Evolutionary conservation across 2,797 vertebrate genomes (phyloP).

Genomic region (Lateolabrax maculatus): DNA sequence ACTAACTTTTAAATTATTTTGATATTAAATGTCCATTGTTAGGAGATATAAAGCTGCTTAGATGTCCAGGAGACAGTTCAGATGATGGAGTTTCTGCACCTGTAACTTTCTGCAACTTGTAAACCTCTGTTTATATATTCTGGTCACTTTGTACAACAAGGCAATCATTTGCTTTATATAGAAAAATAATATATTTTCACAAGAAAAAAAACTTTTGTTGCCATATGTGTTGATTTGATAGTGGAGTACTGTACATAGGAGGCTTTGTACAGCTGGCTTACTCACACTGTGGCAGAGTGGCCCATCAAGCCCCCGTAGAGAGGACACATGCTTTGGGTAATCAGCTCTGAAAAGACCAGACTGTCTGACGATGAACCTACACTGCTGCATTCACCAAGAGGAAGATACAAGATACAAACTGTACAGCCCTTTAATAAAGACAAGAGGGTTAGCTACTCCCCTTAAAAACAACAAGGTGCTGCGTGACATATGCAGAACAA

Average conservation of each 20-base stretch:
- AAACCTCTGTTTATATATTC: not conserved
- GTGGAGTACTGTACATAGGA: slow-evolving; percentile 27
- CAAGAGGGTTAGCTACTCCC: slow-evolving; percentile 49
- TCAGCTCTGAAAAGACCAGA: slow-evolving; percentile 76
- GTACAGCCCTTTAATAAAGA: slow-evolving; percentile 67
- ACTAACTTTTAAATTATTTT: not conserved
- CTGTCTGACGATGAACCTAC: slow-evolving; percentile 61
- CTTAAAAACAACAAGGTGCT: slow-evolving; percentile 77
- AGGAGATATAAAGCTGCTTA: not conserved
- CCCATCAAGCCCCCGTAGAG: slow-evolving; percentile 67
- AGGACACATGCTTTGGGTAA: slow-evolving; percentile 80
- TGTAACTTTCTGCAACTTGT: slow-evolving; percentile 1
- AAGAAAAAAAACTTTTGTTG: slow-evolving; percentile 15
- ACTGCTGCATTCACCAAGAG: slow-evolving; percentile 42
- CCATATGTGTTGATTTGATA: slow-evolving; percentile 46
- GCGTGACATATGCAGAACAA: slow-evolving; percentile 71
- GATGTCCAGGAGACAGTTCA: not conserved
- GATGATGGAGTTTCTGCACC: not conserved
- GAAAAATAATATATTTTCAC: slow-evolving; percentile 2
- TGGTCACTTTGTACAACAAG: not conserved
- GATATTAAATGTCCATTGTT: not conserved
- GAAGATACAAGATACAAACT: slow-evolving; percentile 42
- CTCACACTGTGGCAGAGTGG: slow-evolving; percentile 66
- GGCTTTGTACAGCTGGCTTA: slow-evolving; percentile 51
- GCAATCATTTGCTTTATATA: slow-evolving; percentile 4